These are phyloP conservation scores for Danionella cerebrum DNA, from an alignment of 2,113 vertebrate genomes.

Conservation along the genomic window DNA sequence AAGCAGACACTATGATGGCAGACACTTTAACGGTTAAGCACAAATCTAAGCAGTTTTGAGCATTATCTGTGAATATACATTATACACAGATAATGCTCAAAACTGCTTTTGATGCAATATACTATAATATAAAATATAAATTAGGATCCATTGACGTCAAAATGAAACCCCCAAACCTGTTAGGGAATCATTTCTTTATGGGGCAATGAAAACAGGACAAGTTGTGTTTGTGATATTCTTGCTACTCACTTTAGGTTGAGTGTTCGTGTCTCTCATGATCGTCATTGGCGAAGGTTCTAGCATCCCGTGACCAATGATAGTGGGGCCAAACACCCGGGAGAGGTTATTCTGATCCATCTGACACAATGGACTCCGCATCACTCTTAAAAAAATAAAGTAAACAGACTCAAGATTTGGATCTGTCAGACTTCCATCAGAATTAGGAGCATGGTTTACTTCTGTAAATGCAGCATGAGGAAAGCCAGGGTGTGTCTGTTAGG, in stretches of 20 bases:
- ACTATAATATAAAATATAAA: no score
- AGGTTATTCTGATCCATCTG: conserved; percentile 76
- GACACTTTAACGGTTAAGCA: no score
- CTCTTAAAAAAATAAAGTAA: conserved; percentile 37
- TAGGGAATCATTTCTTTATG: no score
- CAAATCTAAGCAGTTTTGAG: no score
- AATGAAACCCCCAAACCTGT: no score
- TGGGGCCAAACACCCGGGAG: conserved; percentile 77
- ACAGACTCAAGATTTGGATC: background rate
- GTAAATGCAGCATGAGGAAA: conserved; percentile 71
- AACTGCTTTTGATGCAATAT: no score
- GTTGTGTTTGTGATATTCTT: background rate
- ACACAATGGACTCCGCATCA: conserved; percentile 66
- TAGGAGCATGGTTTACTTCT: conserved; percentile 50
- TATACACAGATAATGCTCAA: no score
- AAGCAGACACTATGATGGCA: no score
- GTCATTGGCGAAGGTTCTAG: conserved; percentile 64
- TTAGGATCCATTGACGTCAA: no score
- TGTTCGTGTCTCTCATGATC: conserved; percentile 73
- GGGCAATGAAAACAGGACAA: no score
- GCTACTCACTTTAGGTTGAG: conserved; percentile 67
- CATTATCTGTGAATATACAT: no score
- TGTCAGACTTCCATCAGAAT: background rate
- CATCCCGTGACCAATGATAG: conserved; percentile 68
- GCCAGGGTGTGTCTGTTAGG: conserved; percentile 76